Percentiles rank a stretch among this genome's conserved stretches.
phyloP scores from a whole-genome alignment of 2,797 vertebrate genomes.

The Cryptoprocta ferox region DNA sequence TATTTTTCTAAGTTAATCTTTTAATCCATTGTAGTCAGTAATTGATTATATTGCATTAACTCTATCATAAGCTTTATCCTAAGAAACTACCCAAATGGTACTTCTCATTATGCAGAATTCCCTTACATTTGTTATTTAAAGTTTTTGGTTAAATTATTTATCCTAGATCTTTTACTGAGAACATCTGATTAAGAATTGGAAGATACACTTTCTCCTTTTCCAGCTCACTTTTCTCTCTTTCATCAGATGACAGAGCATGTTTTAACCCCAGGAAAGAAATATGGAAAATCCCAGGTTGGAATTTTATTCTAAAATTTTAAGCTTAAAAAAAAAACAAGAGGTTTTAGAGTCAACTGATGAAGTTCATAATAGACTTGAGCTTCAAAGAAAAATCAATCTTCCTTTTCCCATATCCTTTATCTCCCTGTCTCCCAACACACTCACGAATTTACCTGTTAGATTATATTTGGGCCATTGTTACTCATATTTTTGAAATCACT shows the following conservation, averaged over 20 bases:
- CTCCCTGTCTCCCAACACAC: not conserved
- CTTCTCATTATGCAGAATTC: not conserved
- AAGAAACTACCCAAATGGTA: not conserved
- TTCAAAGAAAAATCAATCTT: conserved; percentile 73
- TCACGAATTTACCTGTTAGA: conserved; percentile 60
- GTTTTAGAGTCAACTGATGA: conserved; percentile 68
- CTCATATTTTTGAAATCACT: conserved; percentile 68
- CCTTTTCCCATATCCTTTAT: not conserved
- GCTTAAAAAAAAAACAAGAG: conserved; percentile 48
- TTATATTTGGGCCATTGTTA: conserved; percentile 77
- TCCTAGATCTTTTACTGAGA: not conserved
- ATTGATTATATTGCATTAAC: not conserved
- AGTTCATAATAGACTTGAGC: not conserved
- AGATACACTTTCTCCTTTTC: not conserved
- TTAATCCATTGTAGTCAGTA: not conserved
- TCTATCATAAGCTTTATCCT: not conserved
- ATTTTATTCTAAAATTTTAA: conserved; percentile 46
- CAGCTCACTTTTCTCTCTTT: not conserved
- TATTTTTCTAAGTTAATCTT: not conserved
- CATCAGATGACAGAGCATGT: not conserved
- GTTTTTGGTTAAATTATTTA: not conserved
- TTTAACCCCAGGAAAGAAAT: not conserved
- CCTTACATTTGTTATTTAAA: not conserved
- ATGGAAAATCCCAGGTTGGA: not conserved
- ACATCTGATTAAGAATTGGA: not conserved